phyloP scores from a whole-genome alignment of 2,888 invertebrate species.

The Drosophila longiperda region DNA sequence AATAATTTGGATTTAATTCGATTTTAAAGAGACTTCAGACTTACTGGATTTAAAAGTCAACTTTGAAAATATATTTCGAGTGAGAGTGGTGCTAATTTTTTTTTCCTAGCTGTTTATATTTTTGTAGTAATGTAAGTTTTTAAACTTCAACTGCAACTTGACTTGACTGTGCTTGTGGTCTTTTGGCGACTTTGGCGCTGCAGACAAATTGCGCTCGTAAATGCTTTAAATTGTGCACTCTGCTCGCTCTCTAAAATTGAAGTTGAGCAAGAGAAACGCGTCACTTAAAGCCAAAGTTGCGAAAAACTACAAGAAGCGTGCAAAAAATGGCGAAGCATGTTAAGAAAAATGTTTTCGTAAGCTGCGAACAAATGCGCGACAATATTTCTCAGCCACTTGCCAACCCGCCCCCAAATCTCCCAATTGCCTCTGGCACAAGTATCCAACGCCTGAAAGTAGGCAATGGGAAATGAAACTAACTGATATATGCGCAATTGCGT shows the following conservation, averaged over 20 bases:
- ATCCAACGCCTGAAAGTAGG: constrained; percentile 29
- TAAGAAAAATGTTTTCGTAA: constrained; percentile 80
- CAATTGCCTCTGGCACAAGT: constrained; percentile 19
- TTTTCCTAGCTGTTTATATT: neutral
- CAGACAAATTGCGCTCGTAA: constrained; percentile 78
- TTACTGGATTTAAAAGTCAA: neutral
- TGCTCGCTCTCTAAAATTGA: constrained; percentile 63
- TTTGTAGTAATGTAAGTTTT: constrained; percentile 6
- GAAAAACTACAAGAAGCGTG: constrained; percentile 62
- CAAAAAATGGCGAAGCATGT: constrained; percentile 77
- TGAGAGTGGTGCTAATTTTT: neutral
- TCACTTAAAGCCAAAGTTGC: constrained; percentile 65
- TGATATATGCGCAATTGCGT: constrained; percentile 1
- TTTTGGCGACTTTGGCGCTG: constrained; percentile 40
- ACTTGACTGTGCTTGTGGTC: constrained; percentile 74
- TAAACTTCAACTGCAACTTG: constrained; percentile 56
- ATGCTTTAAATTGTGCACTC: constrained; percentile 76
- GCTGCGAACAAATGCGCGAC: constrained; percentile 81
- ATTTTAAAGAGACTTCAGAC: neutral
- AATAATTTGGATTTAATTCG: too few species aligned
- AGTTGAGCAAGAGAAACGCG: constrained; percentile 66
- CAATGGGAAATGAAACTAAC: constrained; percentile 3
- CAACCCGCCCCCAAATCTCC: constrained; percentile 28
- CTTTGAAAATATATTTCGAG: too few species aligned
- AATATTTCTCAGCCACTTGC: constrained; percentile 68